Evolutionary conservation across 2,888 invertebrate genomes (phyloP), one percentile per base, ranked within the genome.

Genomic region (Augochlorella aurata): DNA sequence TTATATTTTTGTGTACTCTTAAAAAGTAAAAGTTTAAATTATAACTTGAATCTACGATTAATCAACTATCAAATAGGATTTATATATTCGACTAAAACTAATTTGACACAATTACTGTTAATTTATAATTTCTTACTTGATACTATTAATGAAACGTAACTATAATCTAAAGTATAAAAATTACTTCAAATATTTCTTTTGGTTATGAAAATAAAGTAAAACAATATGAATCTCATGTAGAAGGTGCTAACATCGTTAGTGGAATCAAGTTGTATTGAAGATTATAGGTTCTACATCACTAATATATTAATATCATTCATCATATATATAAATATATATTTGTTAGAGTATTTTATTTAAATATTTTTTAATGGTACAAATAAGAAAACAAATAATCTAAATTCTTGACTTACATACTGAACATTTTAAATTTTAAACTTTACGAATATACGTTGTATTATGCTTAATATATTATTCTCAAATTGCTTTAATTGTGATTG

Each of bases 121-220:
- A 38, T 72, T 68, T 45, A 49, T 38, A 49, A 18, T 77, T 29
- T 63, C 24, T 45, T 69, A 24, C 1, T 24, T 0, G 38, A 50
- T 52, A 65, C 21, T 49, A 50, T 21, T 29, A 2, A 21, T 5
- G n/a, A n/a, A 49, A 65, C 50, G 0, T 52, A 16, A 54, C 21
- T 63, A 38, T 44, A 58, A 14, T 44, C 2, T 38, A 58, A 65
- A 49, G 8, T 50, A 68, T 54, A 68, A 14, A 1, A 65, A 29
- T 50, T n/a, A 72, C 52, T 58, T 70, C 14, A 45, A 84, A 70
- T 79, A 75, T 86, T 85, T 87, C 81, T 87, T 82, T 79, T 75
- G 84, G 84, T 85, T 77, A 66, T 81, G 79, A 77, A 83, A 72
- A 80, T 85, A 77, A 85, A 85, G 58, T 85, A 85, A 85, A 66